A percentile compares a stretch with the other conserved stretches of the same genome.
Evolutionary conservation across 2,113 vertebrate species (phyloP).

Genomic region (Felis chaus): DNA sequence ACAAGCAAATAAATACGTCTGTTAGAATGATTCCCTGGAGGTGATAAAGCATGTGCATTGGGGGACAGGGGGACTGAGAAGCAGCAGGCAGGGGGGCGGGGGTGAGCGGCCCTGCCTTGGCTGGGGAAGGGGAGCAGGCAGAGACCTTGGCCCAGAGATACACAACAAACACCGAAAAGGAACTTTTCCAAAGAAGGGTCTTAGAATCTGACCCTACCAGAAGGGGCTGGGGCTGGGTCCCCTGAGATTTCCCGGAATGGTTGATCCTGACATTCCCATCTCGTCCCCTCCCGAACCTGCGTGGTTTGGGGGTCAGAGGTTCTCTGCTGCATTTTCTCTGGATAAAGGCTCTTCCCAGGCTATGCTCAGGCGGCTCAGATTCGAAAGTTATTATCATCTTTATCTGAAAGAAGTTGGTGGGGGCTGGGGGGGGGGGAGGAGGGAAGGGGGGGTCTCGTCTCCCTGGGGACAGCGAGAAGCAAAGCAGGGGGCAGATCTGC

Average conservation of each 20-base stretch:
- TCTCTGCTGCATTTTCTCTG: neutral
- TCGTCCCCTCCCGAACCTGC: neutral
- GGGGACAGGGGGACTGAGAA: neutral
- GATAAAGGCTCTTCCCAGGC: neutral
- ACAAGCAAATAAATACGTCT: neutral
- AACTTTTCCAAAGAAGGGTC: neutral
- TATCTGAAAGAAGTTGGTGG: neutral
- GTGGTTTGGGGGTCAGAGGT: neutral
- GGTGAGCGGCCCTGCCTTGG: neutral
- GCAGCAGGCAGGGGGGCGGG: accelerated
- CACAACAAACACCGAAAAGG: neutral
- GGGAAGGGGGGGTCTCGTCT: neutral
- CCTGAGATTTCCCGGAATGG: slow-evolving; percentile 43
- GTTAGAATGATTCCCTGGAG: neutral
- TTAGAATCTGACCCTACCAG: neutral
- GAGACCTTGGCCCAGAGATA: neutral
- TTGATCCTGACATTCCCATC: slow-evolving; percentile 2
- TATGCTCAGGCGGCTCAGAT: neutral
- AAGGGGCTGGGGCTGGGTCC: neutral
- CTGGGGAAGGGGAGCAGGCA: neutral
- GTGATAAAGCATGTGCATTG: neutral
- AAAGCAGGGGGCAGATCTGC: neutral
- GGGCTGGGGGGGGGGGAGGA: accelerated
- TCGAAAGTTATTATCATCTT: neutral
- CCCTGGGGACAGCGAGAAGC: neutral